Percentiles rank a stretch among this genome's conserved stretches.
These are phyloP conservation scores for Papilio aristodemus DNA, from an alignment of 1,140 invertebrate species.

Conservation along the genomic window DNA sequence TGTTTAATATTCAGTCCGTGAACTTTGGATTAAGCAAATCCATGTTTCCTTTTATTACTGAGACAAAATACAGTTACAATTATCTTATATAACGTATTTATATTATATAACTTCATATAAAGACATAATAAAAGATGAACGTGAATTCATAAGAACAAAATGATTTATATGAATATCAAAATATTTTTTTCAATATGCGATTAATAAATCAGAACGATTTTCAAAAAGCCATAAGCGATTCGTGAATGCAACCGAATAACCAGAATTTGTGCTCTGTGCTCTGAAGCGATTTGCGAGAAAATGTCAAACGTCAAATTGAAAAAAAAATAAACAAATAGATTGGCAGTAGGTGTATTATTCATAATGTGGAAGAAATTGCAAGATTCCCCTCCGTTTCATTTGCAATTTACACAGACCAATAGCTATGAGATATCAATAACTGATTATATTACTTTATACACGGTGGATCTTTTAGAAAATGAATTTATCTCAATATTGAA, in stretches of 20 bases:
- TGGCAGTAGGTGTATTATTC: background rate
- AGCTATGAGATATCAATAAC: conserved; percentile 42
- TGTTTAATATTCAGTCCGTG: conserved; percentile 8
- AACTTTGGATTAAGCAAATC: background rate
- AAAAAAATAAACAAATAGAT: conserved; percentile 12
- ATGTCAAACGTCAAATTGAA: background rate
- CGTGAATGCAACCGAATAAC: too few species aligned
- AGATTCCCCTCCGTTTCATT: conserved; percentile 33
- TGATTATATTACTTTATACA: conserved; percentile 43
- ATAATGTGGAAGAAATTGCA: conserved; percentile 50
- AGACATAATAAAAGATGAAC: too few species aligned
- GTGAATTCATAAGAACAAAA: too few species aligned
- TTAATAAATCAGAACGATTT: too few species aligned
- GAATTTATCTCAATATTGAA: conserved; percentile 40
- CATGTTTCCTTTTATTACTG: background rate
- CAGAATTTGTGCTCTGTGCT: background rate
- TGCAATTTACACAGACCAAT: conserved; percentile 30
- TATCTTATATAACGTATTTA: background rate
- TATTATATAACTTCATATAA: background rate
- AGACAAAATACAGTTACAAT: background rate
- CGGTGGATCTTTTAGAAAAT: conserved; percentile 34
- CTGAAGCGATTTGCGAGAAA: background rate
- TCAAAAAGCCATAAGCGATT: too few species aligned
- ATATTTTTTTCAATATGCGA: too few species aligned
- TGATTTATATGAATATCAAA: too few species aligned